Base-by-base conservation (phyloP, 2,888 invertebrate genomes). In the Philonicus albiceps region DNA sequence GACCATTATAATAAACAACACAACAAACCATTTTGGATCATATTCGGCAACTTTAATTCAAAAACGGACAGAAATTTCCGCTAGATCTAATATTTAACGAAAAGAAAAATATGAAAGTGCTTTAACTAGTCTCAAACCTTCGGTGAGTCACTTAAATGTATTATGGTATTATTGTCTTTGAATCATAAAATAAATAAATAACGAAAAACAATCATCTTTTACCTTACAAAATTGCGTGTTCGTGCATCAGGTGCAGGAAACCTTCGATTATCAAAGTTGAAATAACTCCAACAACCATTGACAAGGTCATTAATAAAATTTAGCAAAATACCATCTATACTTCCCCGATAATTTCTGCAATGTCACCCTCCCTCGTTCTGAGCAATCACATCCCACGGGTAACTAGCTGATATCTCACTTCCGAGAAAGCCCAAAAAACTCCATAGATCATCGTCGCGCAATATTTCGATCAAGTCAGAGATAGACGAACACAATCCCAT, bases 401-500 rank as follows among this genome's bases (percentile, higher is more conserved):
- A 16, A 64, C 64, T 27, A 64, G 64, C 64, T 74, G 74, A 74
- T 34, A 74, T 31, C 74, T 34, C 27, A 78, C 78, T 49, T 78
- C 78, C 78, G 78, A 43, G 78, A 78, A 78, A 16, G 49, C 13
- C 16, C 30, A 22, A 27, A 64, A 64, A 64, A 64, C 27, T 64
- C 64, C 19, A 64, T 64, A 64, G 64, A 64, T 64, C 64, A 64
- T 64, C 64, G 64, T 78, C 27, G 76, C 43, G 30, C 37, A 78
- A 49, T 49, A 78, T 43, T 78, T 78, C 78, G 78, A 78, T 78
- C 78, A 64, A 64, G 64, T 64, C 64, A 64, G 22, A 78, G 78
- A 78, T 78, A 78, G 22, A 64, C 4, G 40, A 84, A 55, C 81
- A 86, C 81, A 86, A 86, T 86, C 86, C 76, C 86, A 86, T 86